Evolutionary conservation across 2,113 vertebrate genomes (phyloP).

Genomic region (Clarias magur): DNA sequence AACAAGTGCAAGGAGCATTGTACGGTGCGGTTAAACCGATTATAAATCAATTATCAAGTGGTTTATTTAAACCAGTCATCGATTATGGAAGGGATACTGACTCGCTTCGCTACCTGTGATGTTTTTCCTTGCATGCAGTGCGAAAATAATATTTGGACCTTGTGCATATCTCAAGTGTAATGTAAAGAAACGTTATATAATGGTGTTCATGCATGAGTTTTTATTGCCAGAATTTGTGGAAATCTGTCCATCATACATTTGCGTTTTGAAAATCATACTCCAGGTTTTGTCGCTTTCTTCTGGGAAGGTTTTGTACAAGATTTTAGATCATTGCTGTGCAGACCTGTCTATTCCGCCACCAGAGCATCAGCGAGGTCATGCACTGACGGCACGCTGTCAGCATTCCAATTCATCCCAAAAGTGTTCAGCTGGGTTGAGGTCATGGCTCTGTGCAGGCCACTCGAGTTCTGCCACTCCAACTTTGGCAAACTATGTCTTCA

Average conservation of each 20-base stretch:
- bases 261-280: neutral
- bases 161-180: neutral
- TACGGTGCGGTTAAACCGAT: too few relatives aligned
- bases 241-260: neutral
- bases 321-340: neutral
- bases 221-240: neutral
- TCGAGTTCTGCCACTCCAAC: neutral
- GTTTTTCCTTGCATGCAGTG: neutral
- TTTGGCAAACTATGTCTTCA: neutral
- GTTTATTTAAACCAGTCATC: too few relatives aligned
- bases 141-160: neutral
- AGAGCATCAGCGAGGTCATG: neutral
- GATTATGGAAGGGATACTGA: too few relatives aligned
- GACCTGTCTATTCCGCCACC: neutral
- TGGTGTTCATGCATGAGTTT: neutral
- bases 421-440: neutral
- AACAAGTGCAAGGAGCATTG: too few relatives aligned
- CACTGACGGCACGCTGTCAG: too few relatives aligned
- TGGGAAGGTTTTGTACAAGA: neutral
- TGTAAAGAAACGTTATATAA: neutral
- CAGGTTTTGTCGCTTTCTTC: neutral
- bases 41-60: too few relatives aligned
- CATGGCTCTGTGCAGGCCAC: neutral
- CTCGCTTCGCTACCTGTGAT: neutral
- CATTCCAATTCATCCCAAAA: neutral